Conservation (phyloP, 2,113 vertebrate genomes). For the Sterna hirundo region DNA sequence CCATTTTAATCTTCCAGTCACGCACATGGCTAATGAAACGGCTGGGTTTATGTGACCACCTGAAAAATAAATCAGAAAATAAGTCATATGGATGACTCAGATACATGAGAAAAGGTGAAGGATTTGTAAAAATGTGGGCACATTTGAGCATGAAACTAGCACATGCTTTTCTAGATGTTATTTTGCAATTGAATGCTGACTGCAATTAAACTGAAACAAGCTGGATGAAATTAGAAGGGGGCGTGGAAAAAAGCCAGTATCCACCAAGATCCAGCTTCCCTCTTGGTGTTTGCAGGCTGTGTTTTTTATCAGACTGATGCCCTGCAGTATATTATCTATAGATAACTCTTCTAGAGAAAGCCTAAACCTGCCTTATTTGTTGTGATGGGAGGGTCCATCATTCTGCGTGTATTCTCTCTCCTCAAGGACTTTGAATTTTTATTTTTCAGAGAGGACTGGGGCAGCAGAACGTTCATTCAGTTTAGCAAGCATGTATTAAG, state of each 20-base stretch:
- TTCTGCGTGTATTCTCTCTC: not conserved
- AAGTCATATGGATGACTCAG: not conserved
- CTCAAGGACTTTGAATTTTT: not conserved
- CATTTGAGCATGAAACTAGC: not conserved
- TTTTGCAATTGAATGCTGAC: not conserved
- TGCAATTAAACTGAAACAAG: not conserved
- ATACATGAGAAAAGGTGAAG: not conserved
- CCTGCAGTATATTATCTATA: not conserved
- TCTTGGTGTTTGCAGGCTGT: not conserved
- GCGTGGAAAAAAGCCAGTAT: not conserved
- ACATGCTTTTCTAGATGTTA: not conserved
- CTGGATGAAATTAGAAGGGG: not conserved
- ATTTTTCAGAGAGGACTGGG: not conserved
- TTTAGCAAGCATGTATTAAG: not conserved
- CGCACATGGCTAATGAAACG: constrained; percentile 91
- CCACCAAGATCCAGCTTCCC: not conserved
- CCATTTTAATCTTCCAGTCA: constrained; percentile 87
- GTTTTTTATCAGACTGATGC: not conserved
- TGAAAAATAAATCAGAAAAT: constrained; percentile 63
- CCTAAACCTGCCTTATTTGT: not conserved
- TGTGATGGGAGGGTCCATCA: not conserved
- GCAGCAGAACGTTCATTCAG: not conserved
- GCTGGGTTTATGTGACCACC: constrained; percentile 96
- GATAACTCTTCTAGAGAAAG: not conserved
- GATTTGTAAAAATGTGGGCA: not conserved